phyloP scores from a whole-genome alignment of 1,140 invertebrate species.

The Neomicropteryx cornuta region DNA sequence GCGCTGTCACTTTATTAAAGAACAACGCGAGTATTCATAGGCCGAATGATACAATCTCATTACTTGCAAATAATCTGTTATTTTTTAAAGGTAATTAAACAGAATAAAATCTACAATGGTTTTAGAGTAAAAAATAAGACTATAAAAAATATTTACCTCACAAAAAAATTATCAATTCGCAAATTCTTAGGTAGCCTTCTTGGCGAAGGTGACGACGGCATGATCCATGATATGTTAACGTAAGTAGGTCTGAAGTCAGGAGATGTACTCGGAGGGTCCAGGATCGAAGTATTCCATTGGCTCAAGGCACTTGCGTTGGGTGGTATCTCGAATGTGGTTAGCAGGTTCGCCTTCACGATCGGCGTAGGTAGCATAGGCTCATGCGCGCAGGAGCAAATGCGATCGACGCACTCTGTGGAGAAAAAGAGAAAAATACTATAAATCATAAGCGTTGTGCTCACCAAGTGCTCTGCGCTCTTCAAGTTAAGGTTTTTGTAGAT shows the following conservation, averaged over 20 bases:
- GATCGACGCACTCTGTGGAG: constrained; percentile 27
- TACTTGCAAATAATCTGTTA: too few relatives aligned
- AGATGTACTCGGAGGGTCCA: too few relatives aligned
- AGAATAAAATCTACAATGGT: too few relatives aligned
- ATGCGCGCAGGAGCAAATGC: constrained; percentile 30
- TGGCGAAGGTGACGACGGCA: constrained; percentile 20
- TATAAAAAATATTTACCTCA: constrained; percentile 19
- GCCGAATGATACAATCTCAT: too few relatives aligned
- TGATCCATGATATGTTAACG: constrained; percentile 25
- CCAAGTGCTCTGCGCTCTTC: too few relatives aligned
- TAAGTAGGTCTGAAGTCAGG: constrained; percentile 20
- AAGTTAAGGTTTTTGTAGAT: too few relatives aligned
- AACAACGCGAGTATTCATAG: too few relatives aligned
- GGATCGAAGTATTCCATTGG: too few relatives aligned
- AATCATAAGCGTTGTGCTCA: too few relatives aligned
- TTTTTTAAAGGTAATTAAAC: too few relatives aligned
- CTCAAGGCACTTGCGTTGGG: constrained; percentile 2
- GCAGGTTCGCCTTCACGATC: constrained; percentile 17
- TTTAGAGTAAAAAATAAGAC: neutral
- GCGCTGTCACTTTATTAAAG: too few relatives aligned
- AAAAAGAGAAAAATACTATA: constrained; percentile 4
- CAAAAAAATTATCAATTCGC: constrained; percentile 21
- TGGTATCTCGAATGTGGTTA: neutral
- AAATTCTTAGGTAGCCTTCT: constrained; percentile 23
- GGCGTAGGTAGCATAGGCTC: constrained; percentile 23